Conservation (phyloP, 2,888 invertebrate genomes). For the Zygogramma bicolorata region DNA sequence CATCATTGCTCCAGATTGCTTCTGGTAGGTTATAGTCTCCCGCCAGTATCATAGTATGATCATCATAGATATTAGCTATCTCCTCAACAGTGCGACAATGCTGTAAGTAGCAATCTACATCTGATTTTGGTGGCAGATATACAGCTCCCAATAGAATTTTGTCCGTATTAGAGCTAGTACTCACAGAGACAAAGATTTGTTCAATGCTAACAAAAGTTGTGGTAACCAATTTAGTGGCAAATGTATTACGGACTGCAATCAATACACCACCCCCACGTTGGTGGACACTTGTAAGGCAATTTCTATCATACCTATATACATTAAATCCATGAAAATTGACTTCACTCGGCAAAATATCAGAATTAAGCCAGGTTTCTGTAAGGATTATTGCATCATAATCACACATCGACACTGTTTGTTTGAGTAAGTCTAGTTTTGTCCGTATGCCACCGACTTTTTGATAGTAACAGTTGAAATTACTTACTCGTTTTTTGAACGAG, state of each 20-base stretch:
- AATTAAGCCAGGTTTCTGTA: background rate
- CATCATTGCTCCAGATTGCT: background rate
- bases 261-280: background rate
- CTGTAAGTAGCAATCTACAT: background rate
- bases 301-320: slow-evolving; percentile 12
- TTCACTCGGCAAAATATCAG: slow-evolving; percentile 4
- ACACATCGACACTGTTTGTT: background rate
- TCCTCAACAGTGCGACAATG: background rate
- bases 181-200: slow-evolving; percentile 3
- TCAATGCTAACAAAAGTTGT: slow-evolving; percentile 8
- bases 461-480: no score
- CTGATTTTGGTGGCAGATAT: slow-evolving; percentile 5
- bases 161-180: slow-evolving; percentile 9
- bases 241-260: slow-evolving; percentile 6
- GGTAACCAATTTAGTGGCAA: slow-evolving; percentile 1
- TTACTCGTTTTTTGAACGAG: no score
- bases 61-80: background rate
- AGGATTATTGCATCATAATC: background rate
- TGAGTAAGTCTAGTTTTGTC: background rate
- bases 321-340: background rate
- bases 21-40: background rate
- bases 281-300: slow-evolving; percentile 1
- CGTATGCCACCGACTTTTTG: background rate
- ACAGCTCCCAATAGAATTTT: slow-evolving; percentile 8
- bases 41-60: background rate